A percentile compares a stretch with the other conserved stretches of the same genome.
These are phyloP conservation scores for Sicus ferrugineus DNA, from an alignment of 2,888 invertebrate species.

Conservation along the genomic window DNA sequence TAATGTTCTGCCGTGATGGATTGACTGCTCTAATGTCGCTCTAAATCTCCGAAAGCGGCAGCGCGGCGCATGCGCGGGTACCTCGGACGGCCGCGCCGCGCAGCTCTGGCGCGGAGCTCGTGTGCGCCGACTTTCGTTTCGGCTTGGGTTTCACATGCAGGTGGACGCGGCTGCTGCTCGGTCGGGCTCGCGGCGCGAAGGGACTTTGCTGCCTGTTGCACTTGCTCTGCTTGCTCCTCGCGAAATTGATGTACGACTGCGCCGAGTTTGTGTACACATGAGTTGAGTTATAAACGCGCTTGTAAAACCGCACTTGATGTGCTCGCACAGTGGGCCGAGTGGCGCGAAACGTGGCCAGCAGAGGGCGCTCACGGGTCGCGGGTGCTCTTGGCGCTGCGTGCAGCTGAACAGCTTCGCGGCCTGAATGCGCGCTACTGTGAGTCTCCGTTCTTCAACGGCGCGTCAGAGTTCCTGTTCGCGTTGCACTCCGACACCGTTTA, in stretches of 20 bases:
- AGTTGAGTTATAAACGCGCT: slow-evolving; percentile 39
- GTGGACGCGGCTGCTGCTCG: slow-evolving; percentile 16
- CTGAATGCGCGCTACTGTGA: background rate
- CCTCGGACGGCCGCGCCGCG: slow-evolving; percentile 33
- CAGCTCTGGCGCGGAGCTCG: slow-evolving; percentile 11
- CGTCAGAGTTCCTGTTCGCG: slow-evolving; percentile 45
- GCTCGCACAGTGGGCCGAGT: slow-evolving; percentile 29
- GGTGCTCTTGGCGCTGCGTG: too few relatives aligned
- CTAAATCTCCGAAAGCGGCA: slow-evolving; percentile 58
- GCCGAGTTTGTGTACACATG: slow-evolving; percentile 38
- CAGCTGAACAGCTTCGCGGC: background rate
- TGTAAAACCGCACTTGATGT: slow-evolving; percentile 28
- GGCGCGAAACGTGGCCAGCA: too few relatives aligned
- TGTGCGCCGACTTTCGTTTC: slow-evolving; percentile 36
- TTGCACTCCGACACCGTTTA: slow-evolving; percentile 32
- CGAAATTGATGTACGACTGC: slow-evolving; percentile 40
- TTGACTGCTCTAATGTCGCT: slow-evolving; percentile 66
- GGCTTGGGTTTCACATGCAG: slow-evolving; percentile 38
- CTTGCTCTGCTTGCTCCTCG: slow-evolving; percentile 20
- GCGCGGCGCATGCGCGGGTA: slow-evolving; percentile 43
- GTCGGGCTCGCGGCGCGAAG: background rate
- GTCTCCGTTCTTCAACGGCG: slow-evolving; percentile 28
- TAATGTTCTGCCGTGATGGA: slow-evolving; percentile 66
- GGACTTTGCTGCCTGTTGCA: background rate
- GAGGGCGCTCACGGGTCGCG: too few relatives aligned